A percentile compares a stretch with the other conserved stretches of the same genome.
Conservation (phyloP, 2,888 invertebrate genomes). For the Ornithoptera alexandrae region DNA sequence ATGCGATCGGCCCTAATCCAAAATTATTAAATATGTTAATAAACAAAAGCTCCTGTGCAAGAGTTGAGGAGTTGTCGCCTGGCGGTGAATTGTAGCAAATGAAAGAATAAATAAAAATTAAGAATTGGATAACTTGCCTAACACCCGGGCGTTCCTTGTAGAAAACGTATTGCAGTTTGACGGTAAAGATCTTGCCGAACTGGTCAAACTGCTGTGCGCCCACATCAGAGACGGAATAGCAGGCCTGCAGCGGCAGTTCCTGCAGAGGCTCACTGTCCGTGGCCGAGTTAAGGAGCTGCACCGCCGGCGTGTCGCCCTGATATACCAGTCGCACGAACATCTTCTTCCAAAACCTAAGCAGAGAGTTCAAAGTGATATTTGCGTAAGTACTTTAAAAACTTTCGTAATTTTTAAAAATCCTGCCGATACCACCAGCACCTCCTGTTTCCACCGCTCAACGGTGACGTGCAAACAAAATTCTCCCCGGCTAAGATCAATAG, state of each 20-base stretch:
- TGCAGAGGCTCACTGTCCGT: conserved; percentile 96
- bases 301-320: conserved; percentile 90
- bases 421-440: no score
- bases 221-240: conserved; percentile 96
- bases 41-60: no score
- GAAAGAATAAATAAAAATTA: no score
- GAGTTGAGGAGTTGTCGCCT: no score
- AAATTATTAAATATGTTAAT: no score
- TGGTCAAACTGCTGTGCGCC: conserved; percentile 99
- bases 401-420: no score
- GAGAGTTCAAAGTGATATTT: not conserved
- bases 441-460: no score
- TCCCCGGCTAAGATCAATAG: no score
- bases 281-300: conserved; percentile 91
- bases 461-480: no score
- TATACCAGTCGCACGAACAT: conserved; percentile 90
- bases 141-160: conserved; percentile 99
- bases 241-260: conserved; percentile 95
- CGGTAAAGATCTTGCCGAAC: conserved; percentile 99
- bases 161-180: conserved; percentile 97
- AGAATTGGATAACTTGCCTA: conserved; percentile 44
- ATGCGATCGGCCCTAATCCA: no score
- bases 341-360: conserved; percentile 96
- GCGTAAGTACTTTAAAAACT: no score
- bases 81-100: no score